Conservation (phyloP, 2,113 vertebrate genomes). For the Sceloporus undulatus region DNA sequence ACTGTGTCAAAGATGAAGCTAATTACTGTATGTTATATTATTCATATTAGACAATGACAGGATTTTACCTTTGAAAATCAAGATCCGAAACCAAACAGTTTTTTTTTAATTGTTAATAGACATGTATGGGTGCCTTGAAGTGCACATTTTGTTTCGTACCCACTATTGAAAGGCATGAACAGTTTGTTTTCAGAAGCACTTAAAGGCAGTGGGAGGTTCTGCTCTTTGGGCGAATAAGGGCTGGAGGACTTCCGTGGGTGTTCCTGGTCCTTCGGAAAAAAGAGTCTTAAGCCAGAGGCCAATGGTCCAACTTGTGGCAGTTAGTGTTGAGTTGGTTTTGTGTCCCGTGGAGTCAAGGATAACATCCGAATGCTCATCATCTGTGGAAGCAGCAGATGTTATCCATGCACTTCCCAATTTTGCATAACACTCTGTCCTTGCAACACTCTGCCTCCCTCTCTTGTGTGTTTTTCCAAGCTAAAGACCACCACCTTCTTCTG, state of each 20-base stretch:
- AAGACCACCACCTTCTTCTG: no score
- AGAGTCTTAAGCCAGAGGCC: not conserved
- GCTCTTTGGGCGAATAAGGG: no score
- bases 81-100: not conserved
- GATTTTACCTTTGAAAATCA: not conserved
- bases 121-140: not conserved
- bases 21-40: not conserved
- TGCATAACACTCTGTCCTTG: not conserved
- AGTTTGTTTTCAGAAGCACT: no score
- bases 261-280: no score
- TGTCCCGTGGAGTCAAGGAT: not conserved
- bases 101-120: not conserved
- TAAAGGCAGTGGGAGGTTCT: no score
- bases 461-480: no score
- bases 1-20: not conserved
- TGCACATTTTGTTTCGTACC: no score
- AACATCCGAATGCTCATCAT: no score
- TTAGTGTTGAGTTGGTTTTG: not conserved
- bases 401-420: no score
- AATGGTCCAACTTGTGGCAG: not conserved
- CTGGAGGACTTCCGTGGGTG: no score
- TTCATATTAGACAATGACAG: not conserved
- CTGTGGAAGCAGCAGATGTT: no score
- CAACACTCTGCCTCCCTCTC: not conserved
- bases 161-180: not conserved